Evolutionary conservation across 2,888 invertebrate genomes (phyloP), one percentile per base, ranked within the genome.

Genomic region (Danaus chrysippus): DNA sequence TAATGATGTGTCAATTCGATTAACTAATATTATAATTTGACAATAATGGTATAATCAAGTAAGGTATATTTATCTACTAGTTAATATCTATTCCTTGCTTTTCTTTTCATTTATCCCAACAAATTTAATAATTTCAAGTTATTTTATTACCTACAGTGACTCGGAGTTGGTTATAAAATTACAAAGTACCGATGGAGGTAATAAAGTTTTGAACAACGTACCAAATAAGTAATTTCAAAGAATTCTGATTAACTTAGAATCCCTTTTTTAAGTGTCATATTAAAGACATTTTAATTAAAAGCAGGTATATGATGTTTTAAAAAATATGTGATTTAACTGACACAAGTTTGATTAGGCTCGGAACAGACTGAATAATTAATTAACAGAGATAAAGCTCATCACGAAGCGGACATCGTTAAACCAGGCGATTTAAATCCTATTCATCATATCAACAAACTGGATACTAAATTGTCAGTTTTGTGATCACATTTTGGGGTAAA

Each of bases 21-120:
- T 8, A 34, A 34, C 23, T 34, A 34, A 34, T 0, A 34, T 34
- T 34, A 34, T 34, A 34, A 34, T 34, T 34, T 3, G 23, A 34
- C 23, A 34, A 3, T 34, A 34, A 3, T 3, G 23, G 8, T 34
- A 34, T 34, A 34, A 49, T 17, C 49, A 17, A 17, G 10, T 17
- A 17, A 13, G n/a, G 46, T 10, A 10, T 0, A 66, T 64, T 66
- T 64, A 66, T 64, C 56, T 66, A 66, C 64, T 64, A 58, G 56
- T 59, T 44, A 52, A 57, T 49, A 49, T 49, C 49, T 17, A 15
- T 46, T n/a, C 6, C 12, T 46, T 46, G 46, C 10, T n/a, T n/a
- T 49, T 17, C 3, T 49, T 49, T 49, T 49, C 17, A 15, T 13
- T 46, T 46, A 6, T 9, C 9, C 15, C 13, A 1, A 17, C 10